Conservation (phyloP, 2,797 vertebrate species). For the Tragelaphus oryx region DNA sequence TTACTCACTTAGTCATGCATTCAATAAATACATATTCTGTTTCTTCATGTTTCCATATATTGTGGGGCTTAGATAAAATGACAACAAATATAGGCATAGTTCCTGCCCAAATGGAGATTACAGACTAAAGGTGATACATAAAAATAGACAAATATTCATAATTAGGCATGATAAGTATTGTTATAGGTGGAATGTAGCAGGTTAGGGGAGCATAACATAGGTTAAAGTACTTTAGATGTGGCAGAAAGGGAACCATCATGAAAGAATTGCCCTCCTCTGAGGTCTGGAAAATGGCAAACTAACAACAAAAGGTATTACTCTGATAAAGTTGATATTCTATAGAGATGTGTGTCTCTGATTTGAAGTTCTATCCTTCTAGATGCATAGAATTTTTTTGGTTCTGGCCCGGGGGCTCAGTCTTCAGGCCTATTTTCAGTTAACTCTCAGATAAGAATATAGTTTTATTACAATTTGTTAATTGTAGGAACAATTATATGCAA, state of each 20-base stretch:
- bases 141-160: neutral
- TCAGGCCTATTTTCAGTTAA: neutral
- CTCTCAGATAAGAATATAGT: neutral
- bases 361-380: neutral
- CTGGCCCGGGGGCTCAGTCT: neutral
- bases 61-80: neutral
- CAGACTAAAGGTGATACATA: neutral
- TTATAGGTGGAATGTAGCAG: neutral
- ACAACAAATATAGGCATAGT: neutral
- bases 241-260: accelerated
- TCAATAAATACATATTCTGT: neutral
- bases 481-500: neutral
- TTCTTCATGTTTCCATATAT: neutral
- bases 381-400: neutral
- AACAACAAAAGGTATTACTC: neutral
- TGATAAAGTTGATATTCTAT: neutral
- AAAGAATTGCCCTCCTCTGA: neutral
- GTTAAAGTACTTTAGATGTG: neutral
- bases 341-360: neutral
- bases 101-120: neutral
- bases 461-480: neutral
- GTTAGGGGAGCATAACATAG: neutral
- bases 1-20: neutral
- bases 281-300: neutral
- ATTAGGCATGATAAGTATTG: neutral